Base-by-base conservation (phyloP, 2,888 invertebrate genomes). In the Buathra laborator region DNA sequence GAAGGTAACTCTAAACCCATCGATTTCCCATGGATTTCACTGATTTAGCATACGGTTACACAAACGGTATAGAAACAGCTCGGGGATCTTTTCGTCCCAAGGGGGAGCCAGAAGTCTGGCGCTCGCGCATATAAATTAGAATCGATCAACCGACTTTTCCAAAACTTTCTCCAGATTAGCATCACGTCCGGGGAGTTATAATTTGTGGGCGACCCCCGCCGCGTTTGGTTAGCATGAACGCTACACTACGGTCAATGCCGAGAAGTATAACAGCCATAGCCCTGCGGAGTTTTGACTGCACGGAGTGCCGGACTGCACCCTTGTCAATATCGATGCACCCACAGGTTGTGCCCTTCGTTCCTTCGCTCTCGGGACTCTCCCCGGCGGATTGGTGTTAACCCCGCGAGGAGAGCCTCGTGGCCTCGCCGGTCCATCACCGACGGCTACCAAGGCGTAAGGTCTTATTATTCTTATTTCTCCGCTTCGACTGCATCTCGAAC, bases 311-410 rank as follows among this genome's bases (percentile, higher is more conserved):
- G 87, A 88, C 91, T 89, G 92, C 92, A 93, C 93, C 93, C 93
- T 93, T 92, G 93, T 93, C 93, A 93, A 93, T 93, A 93, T 93
- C 93, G 93, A 93, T 93, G 92, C 93, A 92, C 89, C 92, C 91
- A 90, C 90, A 78, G 86, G 86, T 71, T 75, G 37, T 37, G 72
- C 80, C 84, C 81, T 66, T 84, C 76, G 81, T 80, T 72, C 81
- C 81, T 83, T 32, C 24, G 56, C 77, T 82, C 66, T 70, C 78
- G 71, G 72, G 71, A 78, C 79, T 82, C 79, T 37, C 37, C 37
- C 79, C 24, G 79, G 80, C 51, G 72, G 71, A 76, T 78, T 66
- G 44, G 66, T 24, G 51, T 70, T 70, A 78, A 81, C 76, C 83
- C 81, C 62, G 51, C 79, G 76, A 79, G 37, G 37, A 37, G 37